Conservation (phyloP, 2,797 vertebrate genomes). For the Danio choprae region DNA sequence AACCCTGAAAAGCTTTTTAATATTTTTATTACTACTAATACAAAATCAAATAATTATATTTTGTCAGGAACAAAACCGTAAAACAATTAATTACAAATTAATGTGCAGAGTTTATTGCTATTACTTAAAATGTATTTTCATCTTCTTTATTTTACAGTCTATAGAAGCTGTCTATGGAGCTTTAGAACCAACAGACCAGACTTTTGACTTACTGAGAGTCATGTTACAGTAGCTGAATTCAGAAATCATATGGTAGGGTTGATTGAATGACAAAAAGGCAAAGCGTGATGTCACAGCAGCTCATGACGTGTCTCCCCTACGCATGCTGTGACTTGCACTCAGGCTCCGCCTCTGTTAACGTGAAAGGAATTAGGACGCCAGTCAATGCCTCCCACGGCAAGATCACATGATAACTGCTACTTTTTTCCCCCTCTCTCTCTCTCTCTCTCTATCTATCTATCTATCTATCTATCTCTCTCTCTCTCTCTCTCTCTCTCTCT, state of each 20-base stretch:
- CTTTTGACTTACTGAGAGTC: slow-evolving; percentile 54
- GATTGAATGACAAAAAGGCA: slow-evolving; percentile 16
- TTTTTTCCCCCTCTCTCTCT: not conserved
- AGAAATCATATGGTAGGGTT: slow-evolving; percentile 19
- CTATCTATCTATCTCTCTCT: not conserved
- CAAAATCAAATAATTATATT: not conserved
- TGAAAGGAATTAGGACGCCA: slow-evolving; percentile 70
- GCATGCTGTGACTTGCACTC: slow-evolving; percentile 45
- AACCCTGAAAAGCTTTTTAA: too few species aligned
- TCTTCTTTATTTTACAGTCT: not conserved
- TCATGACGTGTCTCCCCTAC: slow-evolving; percentile 47
- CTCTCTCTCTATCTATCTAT: too few species aligned
- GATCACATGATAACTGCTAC: slow-evolving; percentile 65
- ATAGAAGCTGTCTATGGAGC: not conserved
- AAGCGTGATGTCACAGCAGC: slow-evolving; percentile 52
- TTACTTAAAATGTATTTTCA: not conserved
- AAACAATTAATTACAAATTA: not conserved
- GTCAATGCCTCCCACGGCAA: slow-evolving; percentile 65
- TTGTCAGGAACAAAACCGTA: not conserved
- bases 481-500: not conserved
- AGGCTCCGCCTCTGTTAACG: slow-evolving; percentile 39
- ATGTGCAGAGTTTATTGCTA: not conserved
- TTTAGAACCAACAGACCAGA: slow-evolving; percentile 54
- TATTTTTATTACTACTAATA: too few species aligned
- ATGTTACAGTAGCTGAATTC: slow-evolving; percentile 48